Conservation (phyloP, 2,797 vertebrate species). For the Channallabes apus region DNA sequence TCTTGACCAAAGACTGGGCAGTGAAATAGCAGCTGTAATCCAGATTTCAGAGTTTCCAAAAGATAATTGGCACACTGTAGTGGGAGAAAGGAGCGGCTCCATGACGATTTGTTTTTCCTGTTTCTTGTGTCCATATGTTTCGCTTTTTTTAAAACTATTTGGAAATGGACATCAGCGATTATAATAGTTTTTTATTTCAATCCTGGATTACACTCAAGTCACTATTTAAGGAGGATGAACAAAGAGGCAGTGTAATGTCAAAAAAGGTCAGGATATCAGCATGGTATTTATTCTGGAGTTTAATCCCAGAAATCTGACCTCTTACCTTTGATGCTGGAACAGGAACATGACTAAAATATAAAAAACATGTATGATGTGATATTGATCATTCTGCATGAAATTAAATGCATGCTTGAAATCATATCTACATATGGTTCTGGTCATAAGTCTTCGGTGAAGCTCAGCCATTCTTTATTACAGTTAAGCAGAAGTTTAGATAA, state of each 20-base stretch:
- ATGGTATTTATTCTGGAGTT: constrained; percentile 51
- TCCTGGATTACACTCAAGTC: neutral
- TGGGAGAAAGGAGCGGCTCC: neutral
- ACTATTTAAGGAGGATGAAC: constrained; percentile 30
- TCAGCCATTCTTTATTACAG: neutral
- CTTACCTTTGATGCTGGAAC: neutral
- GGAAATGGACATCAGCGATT: neutral
- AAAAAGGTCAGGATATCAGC: constrained; percentile 35
- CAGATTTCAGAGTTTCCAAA: constrained; percentile 26
- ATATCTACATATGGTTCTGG: neutral
- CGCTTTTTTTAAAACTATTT: neutral
- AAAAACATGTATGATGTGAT: constrained; percentile 40
- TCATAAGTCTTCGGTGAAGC: neutral
- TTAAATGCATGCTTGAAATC: neutral
- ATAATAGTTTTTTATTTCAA: constrained; percentile 1
- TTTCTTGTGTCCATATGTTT: constrained; percentile 21
- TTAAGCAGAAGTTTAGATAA: neutral
- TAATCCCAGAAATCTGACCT: constrained; percentile 31
- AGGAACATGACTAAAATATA: constrained; percentile 56
- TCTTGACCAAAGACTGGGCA: neutral
- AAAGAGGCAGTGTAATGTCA: constrained; percentile 42
- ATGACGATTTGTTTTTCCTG: neutral
- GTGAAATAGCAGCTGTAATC: constrained; percentile 8
- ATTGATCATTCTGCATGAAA: constrained; percentile 17
- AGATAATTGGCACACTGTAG: constrained; percentile 21